phyloP scores from a whole-genome alignment of 1,140 invertebrate species.

The Paramacrobiotus metropolitanus region DNA sequence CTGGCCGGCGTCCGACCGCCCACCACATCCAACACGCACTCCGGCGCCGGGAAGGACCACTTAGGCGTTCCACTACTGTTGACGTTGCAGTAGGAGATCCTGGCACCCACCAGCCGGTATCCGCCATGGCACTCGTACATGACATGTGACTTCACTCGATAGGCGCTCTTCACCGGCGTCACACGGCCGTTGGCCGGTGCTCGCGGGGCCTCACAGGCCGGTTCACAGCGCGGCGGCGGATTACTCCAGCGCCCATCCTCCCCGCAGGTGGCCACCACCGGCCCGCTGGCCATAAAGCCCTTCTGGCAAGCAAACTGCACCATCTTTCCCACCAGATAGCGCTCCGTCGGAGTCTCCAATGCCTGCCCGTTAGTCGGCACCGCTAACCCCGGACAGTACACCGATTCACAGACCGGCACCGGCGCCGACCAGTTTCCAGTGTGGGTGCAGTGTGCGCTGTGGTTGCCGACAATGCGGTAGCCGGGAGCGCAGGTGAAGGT shows the following conservation, averaged over 20 bases:
- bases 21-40: not conserved
- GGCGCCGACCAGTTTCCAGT: not conserved
- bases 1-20: not conserved
- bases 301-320: not conserved
- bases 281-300: not conserved
- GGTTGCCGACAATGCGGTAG: not conserved
- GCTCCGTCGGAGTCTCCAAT: not conserved
- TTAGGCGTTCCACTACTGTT: too few species aligned
- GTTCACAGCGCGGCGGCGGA: not conserved
- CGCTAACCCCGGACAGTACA: not conserved
- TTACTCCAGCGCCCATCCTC: not conserved
- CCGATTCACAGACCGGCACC: not conserved
- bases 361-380: not conserved
- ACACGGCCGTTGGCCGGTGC: not conserved
- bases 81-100: constrained; percentile 4
- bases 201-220: not conserved
- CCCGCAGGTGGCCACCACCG: not conserved
- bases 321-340: not conserved
- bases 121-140: not conserved
- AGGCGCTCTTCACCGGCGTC: not conserved
- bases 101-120: constrained; percentile 1
- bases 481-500: not conserved
- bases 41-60: constrained; percentile 3
- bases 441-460: not conserved
- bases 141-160: not conserved